These are phyloP conservation scores for Cryptoblepharus egeriae DNA, from an alignment of 2,797 vertebrate species.

Conservation along the genomic window DNA sequence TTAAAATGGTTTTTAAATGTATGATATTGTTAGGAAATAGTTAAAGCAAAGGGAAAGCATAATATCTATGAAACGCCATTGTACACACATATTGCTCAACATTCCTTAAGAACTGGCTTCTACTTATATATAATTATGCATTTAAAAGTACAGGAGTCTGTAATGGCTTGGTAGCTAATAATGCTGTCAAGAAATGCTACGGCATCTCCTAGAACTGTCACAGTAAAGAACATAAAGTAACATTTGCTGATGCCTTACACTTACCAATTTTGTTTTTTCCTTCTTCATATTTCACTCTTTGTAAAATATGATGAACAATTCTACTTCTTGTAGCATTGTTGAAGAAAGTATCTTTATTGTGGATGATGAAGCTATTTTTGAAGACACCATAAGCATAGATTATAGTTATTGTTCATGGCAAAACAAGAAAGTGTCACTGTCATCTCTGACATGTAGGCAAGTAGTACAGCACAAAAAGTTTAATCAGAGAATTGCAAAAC, in stretches of 20 bases:
- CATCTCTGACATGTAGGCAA: slow-evolving; percentile 21
- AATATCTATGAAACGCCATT: background rate
- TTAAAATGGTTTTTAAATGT: slow-evolving; percentile 5
- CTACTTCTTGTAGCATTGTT: slow-evolving; percentile 93
- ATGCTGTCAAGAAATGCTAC: background rate
- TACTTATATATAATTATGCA: background rate
- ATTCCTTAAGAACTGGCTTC: background rate
- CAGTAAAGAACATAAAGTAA: background rate
- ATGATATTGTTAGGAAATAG: slow-evolving; percentile 13
- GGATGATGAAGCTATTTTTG: slow-evolving; percentile 89
- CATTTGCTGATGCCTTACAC: slow-evolving; percentile 48
- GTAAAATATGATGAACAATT: slow-evolving; percentile 93
- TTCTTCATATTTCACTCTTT: slow-evolving; percentile 94
- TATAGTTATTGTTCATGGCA: background rate
- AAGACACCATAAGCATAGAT: slow-evolving; percentile 54
- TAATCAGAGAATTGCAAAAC: slow-evolving; percentile 19
- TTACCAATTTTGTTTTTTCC: slow-evolving; percentile 95
- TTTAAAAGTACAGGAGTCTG: slow-evolving; percentile 27
- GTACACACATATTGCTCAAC: background rate
- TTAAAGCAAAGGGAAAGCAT: slow-evolving; percentile 7
- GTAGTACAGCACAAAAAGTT: slow-evolving; percentile 11
- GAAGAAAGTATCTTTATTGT: slow-evolving; percentile 97
- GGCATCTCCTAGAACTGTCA: background rate
- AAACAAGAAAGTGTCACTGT: slow-evolving; percentile 28
- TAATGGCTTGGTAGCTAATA: background rate